Conservation (phyloP, 2,888 invertebrate species). For the Lycocerus yunnanus region DNA sequence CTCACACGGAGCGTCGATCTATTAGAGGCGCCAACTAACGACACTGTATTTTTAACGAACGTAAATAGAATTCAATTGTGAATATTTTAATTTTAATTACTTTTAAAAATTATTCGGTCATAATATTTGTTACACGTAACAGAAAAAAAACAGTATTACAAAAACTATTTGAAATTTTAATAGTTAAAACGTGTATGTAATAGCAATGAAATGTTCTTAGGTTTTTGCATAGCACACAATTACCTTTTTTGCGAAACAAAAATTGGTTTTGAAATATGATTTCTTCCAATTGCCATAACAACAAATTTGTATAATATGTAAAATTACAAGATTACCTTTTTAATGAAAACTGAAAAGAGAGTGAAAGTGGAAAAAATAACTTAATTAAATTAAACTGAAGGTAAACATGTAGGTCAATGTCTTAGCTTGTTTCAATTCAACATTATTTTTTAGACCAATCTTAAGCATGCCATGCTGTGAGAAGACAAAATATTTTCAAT, state of each 20-base stretch:
- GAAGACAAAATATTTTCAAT: neutral
- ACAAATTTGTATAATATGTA: too few species aligned
- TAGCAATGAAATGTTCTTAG: neutral
- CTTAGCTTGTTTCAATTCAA: neutral
- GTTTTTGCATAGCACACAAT: neutral
- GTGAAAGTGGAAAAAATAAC: neutral
- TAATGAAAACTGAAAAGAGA: neutral
- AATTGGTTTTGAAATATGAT: neutral
- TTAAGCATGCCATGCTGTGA: neutral
- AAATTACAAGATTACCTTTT: neutral
- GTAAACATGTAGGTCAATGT: conserved; percentile 4
- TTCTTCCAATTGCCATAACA: neutral
- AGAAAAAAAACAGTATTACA: neutral
- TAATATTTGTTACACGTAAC: neutral
- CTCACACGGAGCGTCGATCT: neutral
- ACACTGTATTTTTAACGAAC: neutral
- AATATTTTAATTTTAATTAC: neutral
- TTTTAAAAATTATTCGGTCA: neutral
- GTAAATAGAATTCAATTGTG: neutral
- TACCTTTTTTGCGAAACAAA: neutral
- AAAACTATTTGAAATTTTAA: neutral
- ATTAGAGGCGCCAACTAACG: neutral
- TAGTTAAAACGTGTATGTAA: neutral
- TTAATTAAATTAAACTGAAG: neutral
- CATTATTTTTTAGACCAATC: neutral